Conservation (phyloP, 1,140 invertebrate species). For the Hylaeus anthracinus region DNA sequence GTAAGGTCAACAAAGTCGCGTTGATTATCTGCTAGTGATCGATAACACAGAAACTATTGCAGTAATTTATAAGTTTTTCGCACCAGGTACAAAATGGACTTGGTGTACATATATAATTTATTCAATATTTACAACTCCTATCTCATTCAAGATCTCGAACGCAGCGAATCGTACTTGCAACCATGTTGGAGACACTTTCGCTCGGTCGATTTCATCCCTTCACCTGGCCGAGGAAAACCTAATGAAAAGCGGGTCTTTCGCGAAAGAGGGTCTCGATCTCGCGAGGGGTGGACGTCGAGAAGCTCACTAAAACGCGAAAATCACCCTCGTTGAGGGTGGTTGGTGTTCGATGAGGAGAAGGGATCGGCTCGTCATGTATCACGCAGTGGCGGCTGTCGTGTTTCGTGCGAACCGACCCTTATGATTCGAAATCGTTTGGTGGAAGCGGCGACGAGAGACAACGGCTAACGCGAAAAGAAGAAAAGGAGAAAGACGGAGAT, state of each 20-base stretch:
- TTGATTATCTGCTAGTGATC: no score
- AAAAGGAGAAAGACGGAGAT: constrained; percentile 18
- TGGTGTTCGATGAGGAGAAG: constrained; percentile 17
- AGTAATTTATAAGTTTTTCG: no score
- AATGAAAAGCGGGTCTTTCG: not conserved
- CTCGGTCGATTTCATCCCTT: no score
- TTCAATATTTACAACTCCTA: no score
- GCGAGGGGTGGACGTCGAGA: not conserved
- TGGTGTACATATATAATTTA: no score
- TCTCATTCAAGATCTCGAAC: no score
- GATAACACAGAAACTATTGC: no score
- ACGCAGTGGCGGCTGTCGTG: constrained; percentile 50
- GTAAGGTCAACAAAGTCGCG: no score
- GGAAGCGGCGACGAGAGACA: constrained; percentile 48
- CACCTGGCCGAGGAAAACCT: no score
- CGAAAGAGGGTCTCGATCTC: constrained; percentile 9
- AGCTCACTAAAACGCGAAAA: not conserved
- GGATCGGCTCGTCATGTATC: constrained; percentile 27
- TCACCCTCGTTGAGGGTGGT: not conserved
- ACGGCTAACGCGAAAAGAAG: constrained; percentile 32
- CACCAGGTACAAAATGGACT: no score
- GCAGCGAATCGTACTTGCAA: no score
- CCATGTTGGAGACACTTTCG: no score
- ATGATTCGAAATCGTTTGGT: constrained; percentile 61
- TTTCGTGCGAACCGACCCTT: constrained; percentile 59